Evolutionary conservation across 2,113 vertebrate genomes (phyloP).

Genomic region (Cyanoramphus novaezelandiae): DNA sequence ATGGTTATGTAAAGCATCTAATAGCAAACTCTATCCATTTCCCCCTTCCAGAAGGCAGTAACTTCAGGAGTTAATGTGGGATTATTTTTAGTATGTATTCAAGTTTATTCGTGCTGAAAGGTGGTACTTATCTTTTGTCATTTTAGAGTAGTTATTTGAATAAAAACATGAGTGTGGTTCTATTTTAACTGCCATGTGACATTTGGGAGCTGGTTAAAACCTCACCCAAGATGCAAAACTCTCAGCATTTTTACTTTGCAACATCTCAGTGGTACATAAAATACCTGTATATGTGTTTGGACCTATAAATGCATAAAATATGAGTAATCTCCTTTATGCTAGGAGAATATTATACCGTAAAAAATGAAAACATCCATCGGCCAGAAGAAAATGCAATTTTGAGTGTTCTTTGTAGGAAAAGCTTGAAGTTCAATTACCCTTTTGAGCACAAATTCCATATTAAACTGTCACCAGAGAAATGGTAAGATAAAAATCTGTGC

Average conservation of each 20-base stretch:
- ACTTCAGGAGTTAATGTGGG: constrained; percentile 51
- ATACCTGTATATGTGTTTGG: not conserved
- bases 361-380: not conserved
- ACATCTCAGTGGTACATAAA: not conserved
- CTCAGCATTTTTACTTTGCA: not conserved
- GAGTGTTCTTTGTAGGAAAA: not conserved
- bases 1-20: constrained; percentile 48
- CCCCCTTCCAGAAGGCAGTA: constrained; percentile 32
- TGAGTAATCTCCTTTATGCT: not conserved
- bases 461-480: not conserved
- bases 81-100: constrained; percentile 73
- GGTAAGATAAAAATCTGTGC: constrained; percentile 41
- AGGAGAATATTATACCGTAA: not conserved
- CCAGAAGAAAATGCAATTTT: not conserved
- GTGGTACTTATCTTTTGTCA: constrained; percentile 75
- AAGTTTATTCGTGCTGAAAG: constrained; percentile 75
- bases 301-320: not conserved
- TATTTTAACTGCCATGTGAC: constrained; percentile 69
- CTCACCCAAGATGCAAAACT: constrained; percentile 18
- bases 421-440: not conserved
- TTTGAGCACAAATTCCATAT: not conserved
- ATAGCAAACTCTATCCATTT: constrained; percentile 50
- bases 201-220: constrained; percentile 38
- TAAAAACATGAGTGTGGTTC: constrained; percentile 65
- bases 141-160: constrained; percentile 72